phyloP scores from a whole-genome alignment of 2,113 vertebrate genomes.

The Chaetodon auriga region DNA sequence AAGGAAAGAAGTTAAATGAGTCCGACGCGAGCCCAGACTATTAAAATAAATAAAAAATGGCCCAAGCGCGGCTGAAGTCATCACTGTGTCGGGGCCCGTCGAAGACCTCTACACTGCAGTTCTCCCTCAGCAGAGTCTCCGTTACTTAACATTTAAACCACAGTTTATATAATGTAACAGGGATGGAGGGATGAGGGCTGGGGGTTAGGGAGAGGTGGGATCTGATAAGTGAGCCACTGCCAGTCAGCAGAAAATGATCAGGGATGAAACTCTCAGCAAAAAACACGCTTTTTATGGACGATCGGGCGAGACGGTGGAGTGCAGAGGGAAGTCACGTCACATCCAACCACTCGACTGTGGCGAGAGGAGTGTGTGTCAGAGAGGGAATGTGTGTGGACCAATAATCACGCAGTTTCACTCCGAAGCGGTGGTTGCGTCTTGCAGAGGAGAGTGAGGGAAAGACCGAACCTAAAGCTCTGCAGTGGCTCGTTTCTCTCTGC shows the following conservation, averaged over 20 bases:
- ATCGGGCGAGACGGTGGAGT: neutral
- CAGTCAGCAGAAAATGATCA: constrained; percentile 35
- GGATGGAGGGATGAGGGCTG: neutral
- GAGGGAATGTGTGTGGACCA: neutral
- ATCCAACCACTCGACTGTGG: neutral
- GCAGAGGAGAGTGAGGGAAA: neutral
- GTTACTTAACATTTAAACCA: constrained; percentile 44
- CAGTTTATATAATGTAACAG: constrained; percentile 13
- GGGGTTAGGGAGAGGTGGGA: constrained; percentile 10
- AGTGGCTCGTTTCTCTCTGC: neutral
- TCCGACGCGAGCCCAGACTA: no score
- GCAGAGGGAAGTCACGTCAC: constrained; percentile 9
- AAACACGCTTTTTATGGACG: constrained; percentile 16
- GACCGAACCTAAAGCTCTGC: neutral
- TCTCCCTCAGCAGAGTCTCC: constrained; percentile 2
- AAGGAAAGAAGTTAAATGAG: no score
- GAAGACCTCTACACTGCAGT: neutral
- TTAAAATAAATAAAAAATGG: no score
- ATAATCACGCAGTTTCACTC: constrained; percentile 7
- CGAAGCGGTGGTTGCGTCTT: neutral
- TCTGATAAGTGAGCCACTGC: constrained; percentile 17
- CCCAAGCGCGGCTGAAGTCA: no score
- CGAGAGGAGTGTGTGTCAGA: neutral
- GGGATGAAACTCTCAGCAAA: constrained; percentile 1
- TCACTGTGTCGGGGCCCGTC: no score